phyloP scores from a whole-genome alignment of 2,888 invertebrate genomes.

The Poecilus cupreus region DNA sequence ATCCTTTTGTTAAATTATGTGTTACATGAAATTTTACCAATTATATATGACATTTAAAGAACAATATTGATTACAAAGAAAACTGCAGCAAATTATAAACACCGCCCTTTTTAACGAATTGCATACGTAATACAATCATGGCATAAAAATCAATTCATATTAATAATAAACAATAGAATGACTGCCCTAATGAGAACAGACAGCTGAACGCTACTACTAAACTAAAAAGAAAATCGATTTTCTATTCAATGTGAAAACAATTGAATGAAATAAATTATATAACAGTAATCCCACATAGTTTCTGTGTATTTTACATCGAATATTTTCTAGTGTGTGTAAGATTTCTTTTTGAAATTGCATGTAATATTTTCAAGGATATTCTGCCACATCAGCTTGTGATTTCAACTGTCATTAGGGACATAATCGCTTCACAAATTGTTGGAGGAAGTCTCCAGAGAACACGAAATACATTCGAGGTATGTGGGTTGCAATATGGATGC shows the following conservation, averaged over 20 bases:
- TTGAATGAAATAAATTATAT: background rate
- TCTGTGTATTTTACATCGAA: background rate
- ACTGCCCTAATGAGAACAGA: slow-evolving; percentile 1
- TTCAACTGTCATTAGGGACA: background rate
- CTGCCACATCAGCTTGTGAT: background rate
- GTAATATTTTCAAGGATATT: background rate
- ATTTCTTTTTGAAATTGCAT: background rate
- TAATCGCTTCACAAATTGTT: background rate
- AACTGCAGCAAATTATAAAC: background rate
- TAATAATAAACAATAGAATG: slow-evolving; percentile 8
- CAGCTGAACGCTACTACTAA: background rate
- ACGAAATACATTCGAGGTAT: background rate
- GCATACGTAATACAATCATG: background rate
- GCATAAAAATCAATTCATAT: slow-evolving; percentile 7
- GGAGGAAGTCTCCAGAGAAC: background rate
- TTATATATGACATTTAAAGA: background rate
- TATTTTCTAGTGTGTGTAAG: background rate
- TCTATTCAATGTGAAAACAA: background rate
- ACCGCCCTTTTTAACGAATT: background rate
- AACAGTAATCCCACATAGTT: no score
- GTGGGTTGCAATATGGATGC: background rate
- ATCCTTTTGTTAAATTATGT: no score
- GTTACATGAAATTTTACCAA: no score
- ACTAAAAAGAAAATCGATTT: slow-evolving; percentile 8
- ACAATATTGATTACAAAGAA: background rate